Evolutionary conservation across 2,113 vertebrate genomes (phyloP).

Genomic region (Megalops atlanticus): DNA sequence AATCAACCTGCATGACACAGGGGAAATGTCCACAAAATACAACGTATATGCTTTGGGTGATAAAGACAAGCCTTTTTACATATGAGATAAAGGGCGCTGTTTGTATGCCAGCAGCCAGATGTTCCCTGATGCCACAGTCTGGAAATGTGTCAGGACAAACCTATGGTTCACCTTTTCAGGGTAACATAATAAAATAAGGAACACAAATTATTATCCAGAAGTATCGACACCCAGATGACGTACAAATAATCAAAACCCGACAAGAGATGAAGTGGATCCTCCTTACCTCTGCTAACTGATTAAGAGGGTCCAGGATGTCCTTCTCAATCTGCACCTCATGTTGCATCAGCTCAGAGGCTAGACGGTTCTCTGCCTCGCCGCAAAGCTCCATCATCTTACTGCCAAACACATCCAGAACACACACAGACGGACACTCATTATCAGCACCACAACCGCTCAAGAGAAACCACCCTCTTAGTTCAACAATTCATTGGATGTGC

Average conservation of each 20-base stretch:
- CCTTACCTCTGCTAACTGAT: conserved; percentile 84
- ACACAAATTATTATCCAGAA: too few relatives aligned
- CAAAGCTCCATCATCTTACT: conserved; percentile 97
- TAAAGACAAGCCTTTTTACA: too few relatives aligned
- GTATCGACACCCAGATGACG: not conserved
- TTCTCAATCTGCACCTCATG: conserved; percentile 91
- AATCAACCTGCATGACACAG: not conserved
- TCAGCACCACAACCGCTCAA: too few relatives aligned
- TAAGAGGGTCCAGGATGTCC: conserved; percentile 90
- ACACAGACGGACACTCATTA: not conserved
- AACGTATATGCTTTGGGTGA: too few relatives aligned
- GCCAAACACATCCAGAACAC: conserved; percentile 36
- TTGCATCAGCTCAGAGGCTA: conserved; percentile 89
- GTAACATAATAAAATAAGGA: too few relatives aligned
- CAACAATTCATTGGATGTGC: too few relatives aligned
- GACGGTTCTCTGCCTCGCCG: conserved; percentile 88
- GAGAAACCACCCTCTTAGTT: too few relatives aligned
- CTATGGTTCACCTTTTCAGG: not conserved
- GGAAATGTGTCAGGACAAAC: not conserved
- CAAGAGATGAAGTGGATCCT: not conserved
- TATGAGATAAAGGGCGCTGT: too few relatives aligned
- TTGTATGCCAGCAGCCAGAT: not conserved
- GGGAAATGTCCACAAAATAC: too few relatives aligned
- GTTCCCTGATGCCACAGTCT: not conserved
- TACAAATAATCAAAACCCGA: not conserved